Conservation (phyloP, 2,888 invertebrate genomes). For the Agriopis aurantiaria region DNA sequence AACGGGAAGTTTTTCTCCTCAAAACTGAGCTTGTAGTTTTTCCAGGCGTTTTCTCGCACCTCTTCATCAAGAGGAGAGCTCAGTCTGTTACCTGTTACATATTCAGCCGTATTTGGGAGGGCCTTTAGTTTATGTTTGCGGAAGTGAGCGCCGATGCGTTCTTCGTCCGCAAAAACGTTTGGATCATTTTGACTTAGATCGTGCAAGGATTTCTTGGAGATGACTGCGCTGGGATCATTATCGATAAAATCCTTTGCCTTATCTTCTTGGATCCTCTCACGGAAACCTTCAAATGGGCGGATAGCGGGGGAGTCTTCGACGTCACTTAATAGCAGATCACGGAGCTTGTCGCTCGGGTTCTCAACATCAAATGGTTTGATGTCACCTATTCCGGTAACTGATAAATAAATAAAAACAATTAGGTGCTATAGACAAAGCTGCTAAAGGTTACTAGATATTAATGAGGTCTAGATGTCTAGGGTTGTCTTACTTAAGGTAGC, state of each 20-base stretch:
- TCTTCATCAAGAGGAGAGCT: conserved; percentile 77
- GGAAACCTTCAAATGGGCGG: conserved; percentile 77
- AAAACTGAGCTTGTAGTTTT: conserved; percentile 81
- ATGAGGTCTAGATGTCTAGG: too few species aligned
- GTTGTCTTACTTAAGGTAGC: too few species aligned
- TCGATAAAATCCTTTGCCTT: conserved; percentile 54
- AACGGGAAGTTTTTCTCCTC: conserved; percentile 80
- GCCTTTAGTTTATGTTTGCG: conserved; percentile 74
- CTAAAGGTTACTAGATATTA: background rate
- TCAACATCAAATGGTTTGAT: conserved; percentile 55
- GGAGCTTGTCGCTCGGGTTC: conserved; percentile 75
- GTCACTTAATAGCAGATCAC: conserved; percentile 70
- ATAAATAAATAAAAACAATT: conserved; percentile 5
- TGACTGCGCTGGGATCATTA: conserved; percentile 52
- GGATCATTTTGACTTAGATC: conserved; percentile 61
- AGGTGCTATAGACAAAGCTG: too few species aligned
- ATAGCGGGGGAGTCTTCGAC: conserved; percentile 72
- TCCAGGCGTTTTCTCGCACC: conserved; percentile 75
- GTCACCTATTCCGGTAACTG: conserved; percentile 47
- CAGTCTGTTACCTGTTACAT: conserved; percentile 70
- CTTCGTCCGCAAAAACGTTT: conserved; percentile 75
- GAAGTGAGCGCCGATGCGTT: conserved; percentile 81
- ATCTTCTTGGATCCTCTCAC: conserved; percentile 76
- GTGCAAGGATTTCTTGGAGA: conserved; percentile 73
- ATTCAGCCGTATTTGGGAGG: conserved; percentile 76